Percentiles rank a stretch among this genome's conserved stretches.
phyloP scores from a whole-genome alignment of 1,140 invertebrate genomes.

The Bombus cullumanus region DNA sequence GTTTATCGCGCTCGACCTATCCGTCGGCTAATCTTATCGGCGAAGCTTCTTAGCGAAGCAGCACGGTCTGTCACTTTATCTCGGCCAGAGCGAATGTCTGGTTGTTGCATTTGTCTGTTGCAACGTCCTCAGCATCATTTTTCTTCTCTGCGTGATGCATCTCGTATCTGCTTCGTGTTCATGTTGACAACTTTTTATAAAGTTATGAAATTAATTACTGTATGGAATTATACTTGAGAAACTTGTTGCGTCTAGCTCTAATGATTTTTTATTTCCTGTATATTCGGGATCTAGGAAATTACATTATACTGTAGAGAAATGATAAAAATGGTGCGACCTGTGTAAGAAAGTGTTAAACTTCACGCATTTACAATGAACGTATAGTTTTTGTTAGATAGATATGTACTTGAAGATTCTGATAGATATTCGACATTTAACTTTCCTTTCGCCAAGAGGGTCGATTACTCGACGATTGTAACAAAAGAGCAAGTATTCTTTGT shows the following conservation, averaged over 20 bases:
- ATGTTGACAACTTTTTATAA: slow-evolving; percentile 26
- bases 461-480: not conserved
- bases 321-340: too few species aligned
- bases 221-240: slow-evolving; percentile 1
- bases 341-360: too few species aligned
- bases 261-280: not conserved
- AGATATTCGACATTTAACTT: too few species aligned
- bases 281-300: not conserved
- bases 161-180: not conserved
- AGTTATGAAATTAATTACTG: not conserved
- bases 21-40: slow-evolving; percentile 50
- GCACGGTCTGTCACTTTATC: slow-evolving; percentile 42
- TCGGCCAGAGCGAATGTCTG: slow-evolving; percentile 22
- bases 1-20: not conserved
- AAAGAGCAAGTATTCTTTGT: not conserved
- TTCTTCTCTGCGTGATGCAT: not conserved
- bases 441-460: too few species aligned
- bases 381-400: too few species aligned
- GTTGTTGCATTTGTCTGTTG: slow-evolving; percentile 25
- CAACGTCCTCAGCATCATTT: not conserved
- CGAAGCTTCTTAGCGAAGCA: slow-evolving; percentile 36
- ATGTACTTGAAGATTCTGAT: too few species aligned
- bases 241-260: slow-evolving; percentile 38
- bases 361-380: too few species aligned
- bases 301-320: not conserved